phyloP scores from a whole-genome alignment of 1,140 invertebrate genomes.

The Tetraneura akinire region DNA sequence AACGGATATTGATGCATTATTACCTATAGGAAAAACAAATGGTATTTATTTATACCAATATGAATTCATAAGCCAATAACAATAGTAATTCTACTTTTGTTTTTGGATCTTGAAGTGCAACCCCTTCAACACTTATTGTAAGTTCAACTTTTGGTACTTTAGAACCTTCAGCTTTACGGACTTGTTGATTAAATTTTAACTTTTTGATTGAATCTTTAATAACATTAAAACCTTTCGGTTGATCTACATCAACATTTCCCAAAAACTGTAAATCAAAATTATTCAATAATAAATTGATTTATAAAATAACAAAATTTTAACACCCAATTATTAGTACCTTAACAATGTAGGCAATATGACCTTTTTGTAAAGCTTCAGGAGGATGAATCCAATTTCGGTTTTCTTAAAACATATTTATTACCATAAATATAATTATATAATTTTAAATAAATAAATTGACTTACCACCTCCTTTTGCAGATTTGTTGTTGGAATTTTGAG shows the following conservation, averaged over 20 bases:
- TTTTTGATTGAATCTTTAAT: conserved; percentile 95
- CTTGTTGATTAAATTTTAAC: conserved; percentile 89
- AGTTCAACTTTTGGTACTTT: conserved; percentile 93
- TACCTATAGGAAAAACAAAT: conserved; percentile 59
- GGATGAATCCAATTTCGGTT: conserved; percentile 89
- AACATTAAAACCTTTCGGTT: conserved; percentile 95
- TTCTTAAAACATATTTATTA: conserved; percentile 57
- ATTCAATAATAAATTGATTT: background rate
- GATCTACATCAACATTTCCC: conserved; percentile 88
- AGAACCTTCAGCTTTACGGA: conserved; percentile 87
- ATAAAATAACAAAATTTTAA: background rate
- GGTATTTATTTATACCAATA: background rate
- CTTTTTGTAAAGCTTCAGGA: conserved; percentile 87
- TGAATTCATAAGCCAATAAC: conserved; percentile 22
- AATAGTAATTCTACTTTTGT: conserved; percentile 62
- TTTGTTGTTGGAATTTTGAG: conserved; percentile 53
- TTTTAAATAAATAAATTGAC: background rate
- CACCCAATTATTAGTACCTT: conserved; percentile 73
- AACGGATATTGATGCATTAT: conserved; percentile 93
- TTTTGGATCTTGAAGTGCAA: conserved; percentile 85
- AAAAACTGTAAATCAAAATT: conserved; percentile 73
- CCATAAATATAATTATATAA: background rate
- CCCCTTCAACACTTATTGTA: conserved; percentile 92
- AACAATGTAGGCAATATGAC: conserved; percentile 94
- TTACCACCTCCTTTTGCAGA: conserved; percentile 52